Evolutionary conservation across 2,888 invertebrate species (phyloP), one percentile per base, ranked within the genome.

Genomic region (Dynastes hyllus): DNA sequence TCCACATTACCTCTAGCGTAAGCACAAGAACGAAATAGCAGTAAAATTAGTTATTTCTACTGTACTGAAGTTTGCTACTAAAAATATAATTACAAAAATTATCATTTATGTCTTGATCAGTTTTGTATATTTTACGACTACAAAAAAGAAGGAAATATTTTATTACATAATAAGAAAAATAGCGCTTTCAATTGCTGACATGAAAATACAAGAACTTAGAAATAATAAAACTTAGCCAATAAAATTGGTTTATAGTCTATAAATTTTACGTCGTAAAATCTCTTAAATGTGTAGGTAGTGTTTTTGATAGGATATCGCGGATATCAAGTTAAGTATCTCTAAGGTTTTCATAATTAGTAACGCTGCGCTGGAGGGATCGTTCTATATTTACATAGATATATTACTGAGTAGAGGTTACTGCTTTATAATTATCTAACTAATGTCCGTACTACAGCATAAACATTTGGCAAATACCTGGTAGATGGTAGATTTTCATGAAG

Each of bases 201-300:
- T 88, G 87, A 87, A 88, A 88, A 87, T 87, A 87, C 88, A 88
- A 88, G 88, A 88, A 88, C 88, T 88, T 87, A 88, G 78, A 78
- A 88, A 88, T 88, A 88, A 88, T 88, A 88, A 88, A 88, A 88
- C 85, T 88, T 87, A 82, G 85, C 87, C 87, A 87, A 88, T 89
- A 88, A 89, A 88, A 88, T 88, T 86, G 85, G 85, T 89, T 89
- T 88, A 89, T 88, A 85, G 87, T 82, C 87, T 82, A 88, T 89
- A 88, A 88, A 88, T 87, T 88, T 87, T 85, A 83, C 82, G 84
- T 87, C 87, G 86, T 88, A 88, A 88, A 88, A 87, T 84, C 85
- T 84, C 84, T 87, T 86, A 86, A 86, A 84, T 84, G 84, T 83
- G 83, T 83, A 84, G 85, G 85, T 85, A 85, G 84, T 84, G 86